Conservation (phyloP, 2,888 invertebrate species). For the Agonopterix alstromeriana region DNA sequence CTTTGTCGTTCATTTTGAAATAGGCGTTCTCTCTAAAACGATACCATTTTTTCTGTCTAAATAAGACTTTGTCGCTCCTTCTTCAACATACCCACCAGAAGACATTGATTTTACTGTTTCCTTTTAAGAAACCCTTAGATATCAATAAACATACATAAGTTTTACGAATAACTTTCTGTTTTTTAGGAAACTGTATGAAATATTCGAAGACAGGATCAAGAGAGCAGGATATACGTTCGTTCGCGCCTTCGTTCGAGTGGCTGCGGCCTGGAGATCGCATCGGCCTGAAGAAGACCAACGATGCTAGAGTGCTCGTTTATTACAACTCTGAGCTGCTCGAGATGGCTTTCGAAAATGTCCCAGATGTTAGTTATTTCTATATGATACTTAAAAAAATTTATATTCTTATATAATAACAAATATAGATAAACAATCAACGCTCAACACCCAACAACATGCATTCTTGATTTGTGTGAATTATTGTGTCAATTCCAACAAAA, state of each 20-base stretch:
- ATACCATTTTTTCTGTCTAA: too few relatives aligned
- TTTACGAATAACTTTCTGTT: neutral
- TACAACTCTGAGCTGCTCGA: constrained; percentile 90
- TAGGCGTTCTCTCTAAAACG: too few relatives aligned
- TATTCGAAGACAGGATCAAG: constrained; percentile 34
- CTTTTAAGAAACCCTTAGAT: too few relatives aligned
- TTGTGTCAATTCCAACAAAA: too few relatives aligned
- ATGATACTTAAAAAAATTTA: neutral
- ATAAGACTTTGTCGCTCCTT: too few relatives aligned
- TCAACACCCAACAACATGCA: neutral
- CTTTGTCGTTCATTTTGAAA: too few relatives aligned
- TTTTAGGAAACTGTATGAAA: constrained; percentile 44
- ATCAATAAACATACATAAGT: neutral
- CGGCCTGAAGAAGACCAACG: constrained; percentile 83
- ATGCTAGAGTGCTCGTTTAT: constrained; percentile 83
- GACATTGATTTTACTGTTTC: too few relatives aligned
- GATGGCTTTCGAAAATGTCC: constrained; percentile 84
- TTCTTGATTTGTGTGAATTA: too few relatives aligned
- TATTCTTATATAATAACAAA: neutral
- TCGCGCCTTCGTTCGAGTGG: constrained; percentile 83
- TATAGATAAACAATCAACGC: neutral
- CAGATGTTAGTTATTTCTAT: constrained; percentile 78
- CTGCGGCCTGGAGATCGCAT: constrained; percentile 86
- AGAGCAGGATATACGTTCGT: constrained; percentile 34
- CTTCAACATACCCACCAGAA: too few relatives aligned